Evolutionary conservation across 2,888 invertebrate genomes (phyloP).

Genomic region (Acheta domesticus): DNA sequence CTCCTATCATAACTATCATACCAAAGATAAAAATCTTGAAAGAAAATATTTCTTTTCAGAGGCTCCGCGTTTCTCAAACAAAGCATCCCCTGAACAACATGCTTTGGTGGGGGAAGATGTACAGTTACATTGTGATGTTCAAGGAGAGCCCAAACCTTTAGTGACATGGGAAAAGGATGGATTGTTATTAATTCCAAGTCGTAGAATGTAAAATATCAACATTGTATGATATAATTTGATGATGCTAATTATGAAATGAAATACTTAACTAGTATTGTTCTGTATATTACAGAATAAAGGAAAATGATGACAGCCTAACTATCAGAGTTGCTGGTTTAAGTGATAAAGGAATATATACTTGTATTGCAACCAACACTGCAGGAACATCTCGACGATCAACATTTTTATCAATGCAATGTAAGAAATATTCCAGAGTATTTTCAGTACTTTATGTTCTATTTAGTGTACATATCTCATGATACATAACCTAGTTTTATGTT

Average conservation of each 20-base stretch:
- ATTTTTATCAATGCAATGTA: slow-evolving; percentile 33
- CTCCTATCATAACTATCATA: no score
- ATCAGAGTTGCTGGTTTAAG: slow-evolving; percentile 40
- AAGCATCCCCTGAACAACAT: slow-evolving; percentile 23
- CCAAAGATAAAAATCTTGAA: no score
- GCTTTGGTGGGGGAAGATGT: slow-evolving; percentile 42
- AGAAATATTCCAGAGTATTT: background rate
- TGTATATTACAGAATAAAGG: slow-evolving; percentile 29
- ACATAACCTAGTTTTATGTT: background rate
- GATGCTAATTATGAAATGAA: background rate
- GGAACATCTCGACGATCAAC: slow-evolving; percentile 36
- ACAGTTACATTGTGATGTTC: slow-evolving; percentile 47
- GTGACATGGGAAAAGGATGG: slow-evolving; percentile 51
- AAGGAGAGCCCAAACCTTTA: slow-evolving; percentile 49
- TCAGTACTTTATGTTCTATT: background rate
- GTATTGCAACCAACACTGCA: slow-evolving; percentile 46
- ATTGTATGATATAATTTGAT: slow-evolving; percentile 24
- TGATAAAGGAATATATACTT: slow-evolving; percentile 45
- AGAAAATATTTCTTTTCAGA: slow-evolving; percentile 29
- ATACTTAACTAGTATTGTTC: background rate
- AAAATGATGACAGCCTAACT: slow-evolving; percentile 39
- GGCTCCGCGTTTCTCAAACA: slow-evolving; percentile 31
- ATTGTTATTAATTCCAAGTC: slow-evolving; percentile 42
- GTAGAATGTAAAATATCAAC: slow-evolving; percentile 12
- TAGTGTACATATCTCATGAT: background rate